Evolutionary conservation across 2,797 vertebrate genomes (phyloP).

Genomic region (Neosalanx taihuensis): DNA sequence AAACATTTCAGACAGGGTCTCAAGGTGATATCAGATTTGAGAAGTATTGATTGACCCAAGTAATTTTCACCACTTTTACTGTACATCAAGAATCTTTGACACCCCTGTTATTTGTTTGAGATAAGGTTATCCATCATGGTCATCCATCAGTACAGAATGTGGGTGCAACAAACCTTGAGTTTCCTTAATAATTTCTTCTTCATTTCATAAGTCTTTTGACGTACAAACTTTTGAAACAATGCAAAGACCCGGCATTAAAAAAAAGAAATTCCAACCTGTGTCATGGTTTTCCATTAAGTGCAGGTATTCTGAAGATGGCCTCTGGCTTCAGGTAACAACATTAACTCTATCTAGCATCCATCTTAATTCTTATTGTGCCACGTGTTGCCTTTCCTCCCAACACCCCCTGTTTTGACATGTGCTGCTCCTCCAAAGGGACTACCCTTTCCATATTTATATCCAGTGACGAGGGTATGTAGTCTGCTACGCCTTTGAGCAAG

Average conservation of each 20-base stretch:
- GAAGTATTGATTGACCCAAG: conserved; percentile 68
- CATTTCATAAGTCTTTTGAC: neutral
- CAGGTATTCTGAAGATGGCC: conserved; percentile 25
- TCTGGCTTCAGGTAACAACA: conserved; percentile 27
- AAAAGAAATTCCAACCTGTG: conserved; percentile 16
- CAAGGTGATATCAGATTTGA: conserved; percentile 61
- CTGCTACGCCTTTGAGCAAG: conserved; percentile 50
- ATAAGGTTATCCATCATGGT: conserved; percentile 54
- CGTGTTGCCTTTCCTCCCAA: neutral
- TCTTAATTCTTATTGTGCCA: conserved; percentile 26
- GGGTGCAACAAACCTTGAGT: conserved; percentile 28
- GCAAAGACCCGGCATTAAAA: conserved; percentile 6
- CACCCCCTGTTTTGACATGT: conserved; percentile 33
- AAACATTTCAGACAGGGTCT: conserved; percentile 53
- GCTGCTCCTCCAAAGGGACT: conserved; percentile 45
- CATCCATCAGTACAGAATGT: conserved; percentile 18
- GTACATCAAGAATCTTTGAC: conserved; percentile 56
- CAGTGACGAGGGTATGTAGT: conserved; percentile 46
- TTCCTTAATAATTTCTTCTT: conserved; percentile 5
- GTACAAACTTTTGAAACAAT: neutral
- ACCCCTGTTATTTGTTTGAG: conserved; percentile 46
- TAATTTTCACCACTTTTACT: conserved; percentile 55
- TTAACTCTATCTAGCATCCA: conserved; percentile 31
- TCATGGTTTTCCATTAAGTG: neutral
- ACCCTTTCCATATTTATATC: conserved; percentile 68